Evolutionary conservation across 37 sponge, comb jelly and placozoan species (phyloP).

Genomic region (Bolinopsis microptera): DNA sequence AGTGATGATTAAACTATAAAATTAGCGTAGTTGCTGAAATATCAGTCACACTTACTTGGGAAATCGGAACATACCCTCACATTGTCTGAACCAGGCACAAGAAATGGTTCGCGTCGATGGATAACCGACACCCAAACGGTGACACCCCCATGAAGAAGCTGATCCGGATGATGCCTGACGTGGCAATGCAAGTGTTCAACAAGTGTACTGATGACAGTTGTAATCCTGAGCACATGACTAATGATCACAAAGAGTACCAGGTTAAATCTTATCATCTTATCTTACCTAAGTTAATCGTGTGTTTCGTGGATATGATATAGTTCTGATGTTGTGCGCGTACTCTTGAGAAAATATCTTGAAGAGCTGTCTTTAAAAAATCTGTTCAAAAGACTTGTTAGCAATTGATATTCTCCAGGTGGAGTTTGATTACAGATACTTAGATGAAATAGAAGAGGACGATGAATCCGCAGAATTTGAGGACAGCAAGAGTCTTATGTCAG

Average conservation of each 20-base stretch:
- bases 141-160: conserved; percentile 43
- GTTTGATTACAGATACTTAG: conserved; percentile 23
- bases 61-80: too few relatives aligned
- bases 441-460: background rate
- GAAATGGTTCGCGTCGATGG: conserved; percentile 21
- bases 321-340: too few relatives aligned
- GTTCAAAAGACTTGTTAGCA: too few relatives aligned
- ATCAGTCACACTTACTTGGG: too few relatives aligned
- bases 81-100: background rate
- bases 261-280: too few relatives aligned
- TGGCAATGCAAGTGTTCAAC: conserved; percentile 81
- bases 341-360: too few relatives aligned
- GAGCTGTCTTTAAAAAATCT: too few relatives aligned
- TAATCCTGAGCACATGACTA: conserved; percentile 37
- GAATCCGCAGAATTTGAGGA: background rate
- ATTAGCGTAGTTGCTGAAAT: too few relatives aligned
- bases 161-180: conserved; percentile 68
- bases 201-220: conserved; percentile 74
- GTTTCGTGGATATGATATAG: too few relatives aligned
- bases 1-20: too few relatives aligned
- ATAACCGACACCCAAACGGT: background rate
- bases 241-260: conserved; percentile 68
- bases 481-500: background rate
- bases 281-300: too few relatives aligned
- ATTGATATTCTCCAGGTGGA: conserved; percentile 48